Conservation (phyloP, 2,797 vertebrate species). For the Coreius guichenoti region DNA sequence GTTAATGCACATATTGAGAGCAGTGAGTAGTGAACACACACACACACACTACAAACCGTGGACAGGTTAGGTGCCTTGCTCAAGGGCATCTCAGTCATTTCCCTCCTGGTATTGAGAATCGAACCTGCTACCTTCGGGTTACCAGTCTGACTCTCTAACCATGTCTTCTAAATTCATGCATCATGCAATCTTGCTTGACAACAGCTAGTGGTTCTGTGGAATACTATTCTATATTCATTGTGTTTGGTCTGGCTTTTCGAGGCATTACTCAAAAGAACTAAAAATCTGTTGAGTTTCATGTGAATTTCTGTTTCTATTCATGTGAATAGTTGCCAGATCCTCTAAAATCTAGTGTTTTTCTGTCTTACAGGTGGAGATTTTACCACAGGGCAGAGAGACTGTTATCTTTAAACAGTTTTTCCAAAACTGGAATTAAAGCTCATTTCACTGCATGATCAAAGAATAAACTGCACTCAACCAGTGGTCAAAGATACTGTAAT, state of each 20-base stretch:
- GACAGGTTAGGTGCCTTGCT: no score
- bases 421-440: slow-evolving; percentile 82
- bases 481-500: slow-evolving; percentile 10
- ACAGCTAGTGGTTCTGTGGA: not conserved
- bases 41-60: no score
- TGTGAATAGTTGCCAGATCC: not conserved
- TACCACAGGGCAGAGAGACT: slow-evolving; percentile 88
- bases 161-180: not conserved
- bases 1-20: no score
- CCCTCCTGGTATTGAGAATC: no score
- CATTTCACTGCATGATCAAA: slow-evolving; percentile 35
- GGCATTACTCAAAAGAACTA: not conserved
- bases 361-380: slow-evolving; percentile 87
- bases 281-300: not conserved
- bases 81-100: no score
- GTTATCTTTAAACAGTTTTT: slow-evolving; percentile 96
- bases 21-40: no score
- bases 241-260: not conserved
- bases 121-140: no score
- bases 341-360: not conserved
- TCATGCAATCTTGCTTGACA: not conserved
- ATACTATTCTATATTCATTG: no score
- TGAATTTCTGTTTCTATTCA: no score
- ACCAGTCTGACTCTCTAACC: no score
- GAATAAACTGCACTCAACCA: slow-evolving; percentile 34